Base-by-base conservation (phyloP, 2,797 vertebrate genomes). In the Meda fulgida region DNA sequence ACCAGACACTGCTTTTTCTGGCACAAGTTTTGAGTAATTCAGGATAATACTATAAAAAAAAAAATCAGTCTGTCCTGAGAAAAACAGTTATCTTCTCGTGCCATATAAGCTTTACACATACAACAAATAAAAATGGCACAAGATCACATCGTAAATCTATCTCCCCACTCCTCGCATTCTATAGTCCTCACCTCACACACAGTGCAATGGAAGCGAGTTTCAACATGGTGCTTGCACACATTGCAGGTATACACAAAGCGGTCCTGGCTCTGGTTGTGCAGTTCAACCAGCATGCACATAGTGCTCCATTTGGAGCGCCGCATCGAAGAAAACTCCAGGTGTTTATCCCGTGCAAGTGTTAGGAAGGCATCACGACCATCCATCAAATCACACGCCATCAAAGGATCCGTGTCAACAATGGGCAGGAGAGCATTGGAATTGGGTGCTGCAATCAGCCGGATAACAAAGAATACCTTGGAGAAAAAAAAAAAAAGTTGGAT, bases 241-340 rank as follows among this genome's bases (percentile, higher is more conserved):
- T 99, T 99, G 94, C 98, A 99, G 51, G 98, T 99, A 92, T 99
- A 99, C 87, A 99, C 98, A 55, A 99, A 99, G 87, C 98, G 96
- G 87, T 99, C 98, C 93, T 99, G 98, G 93, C 98, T 98, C 94
- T 99, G 98, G 81, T 97, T 99, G 89, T 99, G 98, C 87, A 99
- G 92, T 89, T 99, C 98, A 87, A 99, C 98, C 90, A 99, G 91
- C 98, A 99, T 99, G 92, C 97, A 99, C 97, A 96, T 99, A 76
- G 98, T 98, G 88, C 98, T 99, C 98, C 98, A 99, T 92, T 95
- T 96, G 84, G 98, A 97, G 88, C 98, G 95, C 73, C 98, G 94
- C 8, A 99, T 91, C 0, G 98, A 99, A n/a, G 97, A 98, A 92
- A 99, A 99, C 93, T 99, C 98, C 88, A 99, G 94, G 90, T 99